Evolutionary conservation across 2,888 invertebrate genomes (phyloP).

Genomic region (Synanthedon tipuliformis): DNA sequence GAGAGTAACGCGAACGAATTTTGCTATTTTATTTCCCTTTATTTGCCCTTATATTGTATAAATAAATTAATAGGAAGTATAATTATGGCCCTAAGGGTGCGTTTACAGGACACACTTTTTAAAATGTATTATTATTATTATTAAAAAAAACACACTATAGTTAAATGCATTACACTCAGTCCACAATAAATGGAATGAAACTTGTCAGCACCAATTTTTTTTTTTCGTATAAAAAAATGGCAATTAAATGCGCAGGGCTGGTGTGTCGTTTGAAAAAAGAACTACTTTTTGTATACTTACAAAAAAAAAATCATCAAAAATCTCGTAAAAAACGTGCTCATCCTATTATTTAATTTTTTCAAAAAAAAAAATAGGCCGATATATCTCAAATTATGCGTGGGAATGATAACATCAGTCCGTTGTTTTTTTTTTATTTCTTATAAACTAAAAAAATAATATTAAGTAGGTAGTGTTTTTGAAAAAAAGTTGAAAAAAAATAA

Average conservation of each 20-base stretch:
- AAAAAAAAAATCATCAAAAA: conserved; percentile 4
- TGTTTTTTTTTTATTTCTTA: not conserved
- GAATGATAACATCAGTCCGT: conserved; percentile 15
- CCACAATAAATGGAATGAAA: conserved; percentile 2
- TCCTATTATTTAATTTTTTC: too few relatives aligned
- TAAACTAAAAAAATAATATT: not conserved
- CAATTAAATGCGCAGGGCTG: not conserved
- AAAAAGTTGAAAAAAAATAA: not conserved
- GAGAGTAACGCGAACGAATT: not conserved
- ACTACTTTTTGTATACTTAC: conserved; percentile 1
- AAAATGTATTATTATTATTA: too few relatives aligned
- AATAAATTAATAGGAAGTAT: too few relatives aligned
- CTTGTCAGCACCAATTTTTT: not conserved
- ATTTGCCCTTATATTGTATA: too few relatives aligned
- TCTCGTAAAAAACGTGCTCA: not conserved
- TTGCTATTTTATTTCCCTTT: not conserved
- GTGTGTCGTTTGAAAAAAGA: not conserved
- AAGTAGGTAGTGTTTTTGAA: not conserved
- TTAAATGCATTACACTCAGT: conserved; percentile 1
- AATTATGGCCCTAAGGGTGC: too few relatives aligned
- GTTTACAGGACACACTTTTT: too few relatives aligned
- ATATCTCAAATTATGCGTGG: conserved; percentile 1
- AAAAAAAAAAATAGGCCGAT: conserved; percentile 6
- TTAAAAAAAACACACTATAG: not conserved
- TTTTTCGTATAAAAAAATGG: conserved; percentile 4